Evolutionary conservation across 2,888 invertebrate genomes (phyloP), one percentile per base, ranked within the genome.

Genomic region (Melipona bicolor): DNA sequence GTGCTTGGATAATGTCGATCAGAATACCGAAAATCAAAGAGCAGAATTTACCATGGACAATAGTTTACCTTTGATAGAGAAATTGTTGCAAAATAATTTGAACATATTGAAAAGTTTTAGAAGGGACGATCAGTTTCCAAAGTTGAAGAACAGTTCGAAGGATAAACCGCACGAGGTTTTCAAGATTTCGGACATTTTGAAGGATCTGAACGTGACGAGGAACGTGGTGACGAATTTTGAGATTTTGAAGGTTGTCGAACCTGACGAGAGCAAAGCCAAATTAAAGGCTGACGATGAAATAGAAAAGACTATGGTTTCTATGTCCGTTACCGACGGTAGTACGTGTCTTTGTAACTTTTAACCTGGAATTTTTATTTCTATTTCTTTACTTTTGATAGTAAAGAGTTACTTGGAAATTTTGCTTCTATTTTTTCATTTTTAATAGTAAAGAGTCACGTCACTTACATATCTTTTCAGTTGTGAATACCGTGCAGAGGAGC

Each of bases 41-140:
- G 68, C 9, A n/a, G 61, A 27, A 4, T 24, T 54, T 0, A 11
- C 13, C 19, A 36, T 6, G n/a, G 54, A 17, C 27, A 62, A 27
- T 13, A 36, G 61, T 3, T 24, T 17, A 0, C 67, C 72, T 0
- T 24, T 68, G 61, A 68, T 71, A 13, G 54, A 76, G 4, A 49
- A 32, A 3, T n/a, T 81, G 21, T 1, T 82, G 17, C 62, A 56
- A 9, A 81, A 68, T 5, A 27, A 79, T 32, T 24, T 69, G 4
- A 24, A 69, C 13, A 62, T 64, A n/a, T 32, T 64, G 17, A 79
- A n/a, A 21, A 50, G 21, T 0, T 0, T 69, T 2, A 50, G 54
- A 1, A 24, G 15, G 9, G 17, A 68, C 1, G 50, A 61, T 0
- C 64, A n/a, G 32, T 32, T 32, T 0, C 32, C 32, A 4, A 36